Percentiles rank a stretch among this genome's conserved stretches.
Evolutionary conservation across 2,113 vertebrate genomes (phyloP).

Genomic region (Sinocyclocheilus rhinocerous): DNA sequence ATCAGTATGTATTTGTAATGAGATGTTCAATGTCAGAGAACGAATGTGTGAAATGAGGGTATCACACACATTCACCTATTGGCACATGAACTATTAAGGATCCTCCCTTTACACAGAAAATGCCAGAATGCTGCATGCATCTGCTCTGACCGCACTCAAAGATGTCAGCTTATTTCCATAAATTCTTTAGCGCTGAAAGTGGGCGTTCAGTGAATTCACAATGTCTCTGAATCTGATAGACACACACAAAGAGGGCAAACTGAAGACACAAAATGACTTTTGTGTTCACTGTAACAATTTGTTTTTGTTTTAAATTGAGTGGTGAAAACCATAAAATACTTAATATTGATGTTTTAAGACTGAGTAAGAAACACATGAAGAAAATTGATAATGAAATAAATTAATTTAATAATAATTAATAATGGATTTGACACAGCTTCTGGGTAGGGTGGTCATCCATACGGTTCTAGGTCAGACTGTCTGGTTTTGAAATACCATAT

Average conservation of each 20-base stretch:
- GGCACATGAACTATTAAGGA: background rate
- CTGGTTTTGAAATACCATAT: background rate
- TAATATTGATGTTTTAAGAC: background rate
- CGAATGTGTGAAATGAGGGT: background rate
- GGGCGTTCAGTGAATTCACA: conserved; percentile 71
- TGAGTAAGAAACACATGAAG: background rate
- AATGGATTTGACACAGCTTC: background rate
- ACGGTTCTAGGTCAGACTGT: background rate
- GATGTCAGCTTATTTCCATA: conserved; percentile 57
- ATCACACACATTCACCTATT: background rate
- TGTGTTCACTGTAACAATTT: conserved; percentile 46
- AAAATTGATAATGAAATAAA: background rate
- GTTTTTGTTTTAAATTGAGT: conserved; percentile 20
- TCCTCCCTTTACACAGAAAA: conserved; percentile 4
- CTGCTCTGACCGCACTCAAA: conserved; percentile 60
- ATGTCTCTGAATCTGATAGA: conserved; percentile 59
- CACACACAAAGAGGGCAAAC: conserved; percentile 47
- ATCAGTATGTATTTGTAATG: background rate
- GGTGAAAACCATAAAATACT: background rate
- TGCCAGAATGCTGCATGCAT: conserved; percentile 58
- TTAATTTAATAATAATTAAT: background rate
- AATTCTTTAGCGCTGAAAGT: conserved; percentile 69
- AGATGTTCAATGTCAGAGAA: background rate
- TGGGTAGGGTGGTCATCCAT: background rate
- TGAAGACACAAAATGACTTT: conserved; percentile 57